These are phyloP conservation scores for Bovichtus variegatus DNA, from an alignment of 2,797 vertebrate genomes.

Conservation along the genomic window DNA sequence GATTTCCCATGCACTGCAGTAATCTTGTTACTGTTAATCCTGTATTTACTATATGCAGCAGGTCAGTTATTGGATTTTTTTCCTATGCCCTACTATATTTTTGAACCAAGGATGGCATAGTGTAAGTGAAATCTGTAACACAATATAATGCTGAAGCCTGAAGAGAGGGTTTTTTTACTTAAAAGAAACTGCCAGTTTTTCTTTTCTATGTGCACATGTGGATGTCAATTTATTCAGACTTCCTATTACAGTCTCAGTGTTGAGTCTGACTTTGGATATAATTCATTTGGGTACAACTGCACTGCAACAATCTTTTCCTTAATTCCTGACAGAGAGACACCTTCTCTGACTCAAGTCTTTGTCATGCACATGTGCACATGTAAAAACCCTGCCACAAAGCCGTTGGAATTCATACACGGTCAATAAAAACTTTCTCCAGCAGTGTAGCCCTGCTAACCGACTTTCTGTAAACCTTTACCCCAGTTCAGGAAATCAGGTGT, in stretches of 20 bases:
- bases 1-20: constrained; percentile 21
- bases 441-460: neutral
- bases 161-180: neutral
- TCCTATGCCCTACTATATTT: constrained; percentile 22
- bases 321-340: constrained; percentile 15
- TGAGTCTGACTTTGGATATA: constrained; percentile 6
- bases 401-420: neutral
- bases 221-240: constrained; percentile 13
- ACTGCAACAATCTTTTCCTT: constrained; percentile 10
- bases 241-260: constrained; percentile 23
- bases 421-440: neutral
- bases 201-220: neutral
- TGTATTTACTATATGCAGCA: constrained; percentile 23
- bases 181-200: constrained; percentile 11
- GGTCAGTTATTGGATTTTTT: constrained; percentile 26
- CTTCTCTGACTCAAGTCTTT: neutral
- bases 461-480: neutral
- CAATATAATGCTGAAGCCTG: constrained; percentile 16
- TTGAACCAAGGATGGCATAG: constrained; percentile 28
- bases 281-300: constrained; percentile 23
- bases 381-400: neutral
- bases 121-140: constrained; percentile 35
- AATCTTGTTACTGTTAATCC: constrained; percentile 30
- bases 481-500: neutral
- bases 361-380: neutral